Percentiles rank a stretch among this genome's conserved stretches.
phyloP scores from a whole-genome alignment of 2,797 vertebrate genomes.

The Clamator glandarius region DNA sequence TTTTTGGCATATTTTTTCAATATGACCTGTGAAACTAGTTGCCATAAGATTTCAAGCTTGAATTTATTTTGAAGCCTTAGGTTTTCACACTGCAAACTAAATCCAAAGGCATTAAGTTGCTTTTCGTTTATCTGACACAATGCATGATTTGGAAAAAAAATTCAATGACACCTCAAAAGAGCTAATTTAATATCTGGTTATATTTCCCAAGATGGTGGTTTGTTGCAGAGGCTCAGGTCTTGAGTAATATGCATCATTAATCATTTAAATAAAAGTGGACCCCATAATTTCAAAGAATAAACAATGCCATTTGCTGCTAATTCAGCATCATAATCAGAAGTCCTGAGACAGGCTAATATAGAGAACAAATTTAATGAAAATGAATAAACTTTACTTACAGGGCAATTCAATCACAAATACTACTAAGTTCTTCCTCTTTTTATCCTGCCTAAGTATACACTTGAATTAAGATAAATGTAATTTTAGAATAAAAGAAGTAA shows the following conservation, averaged over 20 bases:
- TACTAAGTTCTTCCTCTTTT: neutral
- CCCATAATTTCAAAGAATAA: slow-evolving; percentile 60
- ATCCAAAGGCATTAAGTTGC: neutral
- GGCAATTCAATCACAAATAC: slow-evolving; percentile 27
- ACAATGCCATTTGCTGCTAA: slow-evolving; percentile 44
- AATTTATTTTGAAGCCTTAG: neutral
- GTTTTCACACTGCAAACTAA: neutral
- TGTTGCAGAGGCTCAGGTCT: slow-evolving; percentile 21
- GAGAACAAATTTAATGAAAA: slow-evolving; percentile 34
- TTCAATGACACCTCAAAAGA: slow-evolving; percentile 6
- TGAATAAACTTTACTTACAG: neutral
- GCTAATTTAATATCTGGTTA: slow-evolving; percentile 60
- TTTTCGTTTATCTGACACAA: slow-evolving; percentile 6
- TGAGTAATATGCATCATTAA: slow-evolving; percentile 71
- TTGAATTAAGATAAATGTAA: neutral
- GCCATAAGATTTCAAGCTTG: neutral
- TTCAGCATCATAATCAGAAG: neutral
- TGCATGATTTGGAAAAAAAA: neutral
- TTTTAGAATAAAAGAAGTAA: neutral
- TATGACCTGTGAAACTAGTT: neutral
- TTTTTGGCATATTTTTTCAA: neutral
- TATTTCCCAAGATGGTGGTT: slow-evolving; percentile 36
- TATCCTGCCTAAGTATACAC: neutral
- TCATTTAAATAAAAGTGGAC: slow-evolving; percentile 55
- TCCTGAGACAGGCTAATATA: slow-evolving; percentile 22